A percentile compares a stretch with the other conserved stretches of the same genome.
Evolutionary conservation across 2,888 invertebrate species (phyloP).

Genomic region (Folsomia manolachei): DNA sequence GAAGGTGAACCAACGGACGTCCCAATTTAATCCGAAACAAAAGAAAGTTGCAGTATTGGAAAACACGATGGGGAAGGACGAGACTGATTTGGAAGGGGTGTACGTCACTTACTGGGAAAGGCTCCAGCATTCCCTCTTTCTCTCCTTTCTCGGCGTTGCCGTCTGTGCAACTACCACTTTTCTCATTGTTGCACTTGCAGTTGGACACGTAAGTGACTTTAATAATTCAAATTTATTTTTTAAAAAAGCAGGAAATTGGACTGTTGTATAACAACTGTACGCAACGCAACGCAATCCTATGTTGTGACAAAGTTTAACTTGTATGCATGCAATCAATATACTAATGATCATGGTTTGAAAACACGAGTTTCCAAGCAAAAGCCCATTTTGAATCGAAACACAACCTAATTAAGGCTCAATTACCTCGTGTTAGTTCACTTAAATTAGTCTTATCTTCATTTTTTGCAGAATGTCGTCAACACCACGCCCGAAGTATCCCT

Average conservation of each 20-base stretch:
- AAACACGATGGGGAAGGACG: conserved; percentile 42
- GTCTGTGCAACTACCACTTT: conserved; percentile 63
- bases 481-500: conserved; percentile 46
- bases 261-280: not conserved
- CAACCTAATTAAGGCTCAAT: too few relatives aligned
- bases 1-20: too few relatives aligned
- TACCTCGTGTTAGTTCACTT: too few relatives aligned
- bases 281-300: too few relatives aligned
- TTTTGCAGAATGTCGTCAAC: conserved; percentile 44
- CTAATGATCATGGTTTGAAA: too few relatives aligned
- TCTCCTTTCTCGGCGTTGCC: conserved; percentile 68
- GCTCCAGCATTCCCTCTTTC: conserved; percentile 72
- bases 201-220: conserved; percentile 51
- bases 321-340: not conserved
- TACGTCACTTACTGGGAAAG: conserved; percentile 70
- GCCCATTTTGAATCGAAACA: too few relatives aligned
- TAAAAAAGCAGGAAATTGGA: not conserved
- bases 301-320: too few relatives aligned
- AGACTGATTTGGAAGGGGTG: conserved; percentile 66
- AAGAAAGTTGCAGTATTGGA: not conserved
- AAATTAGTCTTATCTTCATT: conserved; percentile 11
- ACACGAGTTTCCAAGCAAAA: too few relatives aligned
- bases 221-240: not conserved
- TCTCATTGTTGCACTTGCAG: conserved; percentile 57
- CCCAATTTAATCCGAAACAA: too few relatives aligned